Conservation (phyloP, 2,888 invertebrate genomes). For the Leucozona laternaria region DNA sequence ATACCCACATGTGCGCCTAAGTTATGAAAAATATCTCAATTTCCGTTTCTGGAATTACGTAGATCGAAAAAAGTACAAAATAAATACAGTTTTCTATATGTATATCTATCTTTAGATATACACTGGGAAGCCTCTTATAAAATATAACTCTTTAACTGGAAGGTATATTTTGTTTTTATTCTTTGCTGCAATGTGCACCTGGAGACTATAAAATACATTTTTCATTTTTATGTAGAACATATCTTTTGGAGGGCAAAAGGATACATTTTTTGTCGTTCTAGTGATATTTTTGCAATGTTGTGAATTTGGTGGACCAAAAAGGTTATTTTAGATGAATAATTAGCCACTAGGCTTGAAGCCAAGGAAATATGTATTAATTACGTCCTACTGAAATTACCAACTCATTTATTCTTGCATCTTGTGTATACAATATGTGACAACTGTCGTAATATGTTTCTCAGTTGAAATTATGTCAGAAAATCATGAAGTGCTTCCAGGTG, state of each 20-base stretch:
- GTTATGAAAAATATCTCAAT: slow-evolving; percentile 80
- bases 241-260: slow-evolving; percentile 50
- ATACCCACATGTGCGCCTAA: slow-evolving; percentile 77
- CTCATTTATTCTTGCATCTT: slow-evolving; percentile 51
- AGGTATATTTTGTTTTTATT: slow-evolving; percentile 40
- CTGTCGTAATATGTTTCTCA: slow-evolving; percentile 10
- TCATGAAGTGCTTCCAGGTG: slow-evolving; percentile 46
- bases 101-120: background rate
- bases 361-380: slow-evolving; percentile 58
- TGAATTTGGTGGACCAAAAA: slow-evolving; percentile 23
- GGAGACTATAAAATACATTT: slow-evolving; percentile 74
- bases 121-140: slow-evolving; percentile 34
- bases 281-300: background rate
- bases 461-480: slow-evolving; percentile 5
- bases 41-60: slow-evolving; percentile 78
- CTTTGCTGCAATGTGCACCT: slow-evolving; percentile 62
- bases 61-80: slow-evolving; percentile 35
- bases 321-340: slow-evolving; percentile 53
- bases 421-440: background rate
- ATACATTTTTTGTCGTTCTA: slow-evolving; percentile 3
- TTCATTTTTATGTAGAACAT: slow-evolving; percentile 75
- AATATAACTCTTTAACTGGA: slow-evolving; percentile 41
- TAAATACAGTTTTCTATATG: background rate
- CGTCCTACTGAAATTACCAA: slow-evolving; percentile 57
- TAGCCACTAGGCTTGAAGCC: slow-evolving; percentile 36